phyloP scores from a whole-genome alignment of 2,113 vertebrate genomes.

The Oreochromis tanganicae region DNA sequence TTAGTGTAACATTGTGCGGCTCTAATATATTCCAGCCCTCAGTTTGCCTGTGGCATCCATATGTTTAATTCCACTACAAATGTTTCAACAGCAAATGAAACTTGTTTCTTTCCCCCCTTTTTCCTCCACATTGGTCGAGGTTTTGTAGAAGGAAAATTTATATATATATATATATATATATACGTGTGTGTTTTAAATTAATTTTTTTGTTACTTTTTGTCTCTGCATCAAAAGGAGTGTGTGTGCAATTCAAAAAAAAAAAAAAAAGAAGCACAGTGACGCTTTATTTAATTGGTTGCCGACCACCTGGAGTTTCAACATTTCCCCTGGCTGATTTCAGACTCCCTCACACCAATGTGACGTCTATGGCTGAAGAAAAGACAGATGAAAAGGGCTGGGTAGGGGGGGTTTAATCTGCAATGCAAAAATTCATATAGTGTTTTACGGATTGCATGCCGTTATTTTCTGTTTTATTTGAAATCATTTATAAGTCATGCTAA shows the following conservation, averaged over 20 bases:
- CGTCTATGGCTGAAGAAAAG: constrained; percentile 15
- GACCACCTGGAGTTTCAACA: constrained; percentile 59
- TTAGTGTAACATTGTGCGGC: constrained; percentile 60
- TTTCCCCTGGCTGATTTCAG: constrained; percentile 59
- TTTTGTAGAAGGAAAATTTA: not conserved
- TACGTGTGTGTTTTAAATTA: too few relatives aligned
- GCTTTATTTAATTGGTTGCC: constrained; percentile 65
- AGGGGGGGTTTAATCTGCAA: not conserved
- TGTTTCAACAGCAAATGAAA: constrained; percentile 68
- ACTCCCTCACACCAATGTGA: constrained; percentile 41
- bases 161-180: too few relatives aligned
- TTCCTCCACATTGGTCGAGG: not conserved
- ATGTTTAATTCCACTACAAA: constrained; percentile 71
- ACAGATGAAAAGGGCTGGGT: not conserved
- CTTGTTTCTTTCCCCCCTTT: constrained; percentile 8
- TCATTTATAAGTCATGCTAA: not conserved
- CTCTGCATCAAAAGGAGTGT: not conserved
- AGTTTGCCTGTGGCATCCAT: constrained; percentile 66
- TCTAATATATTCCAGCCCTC: constrained; percentile 65
- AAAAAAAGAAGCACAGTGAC: constrained; percentile 42
- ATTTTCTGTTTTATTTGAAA: not conserved
- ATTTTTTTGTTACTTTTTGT: too few relatives aligned
- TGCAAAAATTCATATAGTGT: constrained; percentile 9
- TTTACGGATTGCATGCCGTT: not conserved
- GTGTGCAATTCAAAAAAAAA: constrained; percentile 11